Evolutionary conservation across 2,113 vertebrate genomes (phyloP).

Genomic region (Polyodon spathula): DNA sequence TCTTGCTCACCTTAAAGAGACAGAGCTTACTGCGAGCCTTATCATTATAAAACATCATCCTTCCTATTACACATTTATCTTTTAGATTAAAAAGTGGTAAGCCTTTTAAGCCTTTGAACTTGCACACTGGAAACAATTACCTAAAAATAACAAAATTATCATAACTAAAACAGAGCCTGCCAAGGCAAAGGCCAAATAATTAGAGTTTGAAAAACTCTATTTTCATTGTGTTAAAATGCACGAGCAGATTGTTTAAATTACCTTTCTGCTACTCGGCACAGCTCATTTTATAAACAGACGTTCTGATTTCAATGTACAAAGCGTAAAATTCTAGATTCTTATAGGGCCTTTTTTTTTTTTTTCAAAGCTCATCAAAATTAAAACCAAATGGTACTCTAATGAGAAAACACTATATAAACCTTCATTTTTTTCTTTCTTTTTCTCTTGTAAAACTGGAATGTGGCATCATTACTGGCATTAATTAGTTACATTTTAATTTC

Average conservation of each 20-base stretch:
- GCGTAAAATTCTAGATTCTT: slow-evolving; percentile 3
- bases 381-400: background rate
- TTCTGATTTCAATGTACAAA: slow-evolving; percentile 14
- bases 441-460: background rate
- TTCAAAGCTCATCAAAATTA: background rate
- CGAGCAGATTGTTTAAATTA: slow-evolving; percentile 32
- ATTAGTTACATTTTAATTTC: too few species aligned
- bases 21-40: slow-evolving; percentile 16
- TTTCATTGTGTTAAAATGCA: slow-evolving; percentile 35
- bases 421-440: background rate
- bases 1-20: slow-evolving; percentile 8
- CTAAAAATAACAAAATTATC: slow-evolving; percentile 42
- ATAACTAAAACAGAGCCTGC: slow-evolving; percentile 33
- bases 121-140: slow-evolving; percentile 43
- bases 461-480: too few species aligned
- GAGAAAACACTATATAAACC: background rate
- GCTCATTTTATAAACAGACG: slow-evolving; percentile 26
- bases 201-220: slow-evolving; percentile 35
- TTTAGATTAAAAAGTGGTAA: slow-evolving; percentile 39
- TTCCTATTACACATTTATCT: slow-evolving; percentile 28
- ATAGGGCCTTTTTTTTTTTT: too few species aligned
- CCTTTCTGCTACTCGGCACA: slow-evolving; percentile 28
- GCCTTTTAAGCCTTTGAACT: slow-evolving; percentile 35
- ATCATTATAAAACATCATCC: slow-evolving; percentile 30
- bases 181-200: slow-evolving; percentile 43